phyloP scores from a whole-genome alignment of 2,797 vertebrate genomes.

The Rhynchotus rufescens region DNA sequence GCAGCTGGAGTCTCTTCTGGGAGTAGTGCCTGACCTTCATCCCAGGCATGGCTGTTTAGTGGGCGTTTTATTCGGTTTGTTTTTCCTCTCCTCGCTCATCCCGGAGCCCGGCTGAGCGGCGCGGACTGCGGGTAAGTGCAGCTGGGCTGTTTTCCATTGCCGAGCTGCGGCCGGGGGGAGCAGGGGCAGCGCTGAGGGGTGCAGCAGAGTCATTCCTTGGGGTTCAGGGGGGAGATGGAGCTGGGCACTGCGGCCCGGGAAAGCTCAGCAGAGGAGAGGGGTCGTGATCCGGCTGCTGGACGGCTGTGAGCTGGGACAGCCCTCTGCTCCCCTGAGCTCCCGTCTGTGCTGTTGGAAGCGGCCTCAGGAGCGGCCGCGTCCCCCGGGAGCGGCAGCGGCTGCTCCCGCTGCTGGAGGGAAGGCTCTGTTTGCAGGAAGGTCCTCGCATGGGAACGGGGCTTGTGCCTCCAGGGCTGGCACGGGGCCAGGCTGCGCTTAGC shows the following conservation, averaged over 20 bases:
- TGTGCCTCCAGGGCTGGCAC: neutral
- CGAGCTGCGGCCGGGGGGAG: too few relatives aligned
- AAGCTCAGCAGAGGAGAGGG: neutral
- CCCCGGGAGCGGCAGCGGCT: neutral
- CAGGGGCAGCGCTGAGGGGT: too few relatives aligned
- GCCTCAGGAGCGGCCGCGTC: rapidly evolving
- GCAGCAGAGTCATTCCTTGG: rapidly evolving
- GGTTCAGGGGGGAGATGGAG: rapidly evolving
- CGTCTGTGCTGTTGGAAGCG: neutral
- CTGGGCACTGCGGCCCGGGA: neutral
- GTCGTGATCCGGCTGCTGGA: too few relatives aligned
- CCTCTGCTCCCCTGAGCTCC: too few relatives aligned
- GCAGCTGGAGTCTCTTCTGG: neutral
- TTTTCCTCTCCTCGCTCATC: neutral
- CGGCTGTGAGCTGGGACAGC: neutral
- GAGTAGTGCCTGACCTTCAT: neutral
- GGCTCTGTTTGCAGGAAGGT: neutral
- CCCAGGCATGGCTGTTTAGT: rapidly evolving
- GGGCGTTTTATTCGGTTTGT: too few relatives aligned
- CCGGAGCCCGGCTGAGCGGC: neutral
- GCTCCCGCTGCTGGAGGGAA: too few relatives aligned
- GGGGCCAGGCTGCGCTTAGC: neutral
- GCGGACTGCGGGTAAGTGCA: neutral
- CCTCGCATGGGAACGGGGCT: neutral
- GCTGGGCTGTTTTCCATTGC: neutral